These are phyloP conservation scores for Centropyge bicolor DNA, from an alignment of 2,797 vertebrate species.

Conservation along the genomic window DNA sequence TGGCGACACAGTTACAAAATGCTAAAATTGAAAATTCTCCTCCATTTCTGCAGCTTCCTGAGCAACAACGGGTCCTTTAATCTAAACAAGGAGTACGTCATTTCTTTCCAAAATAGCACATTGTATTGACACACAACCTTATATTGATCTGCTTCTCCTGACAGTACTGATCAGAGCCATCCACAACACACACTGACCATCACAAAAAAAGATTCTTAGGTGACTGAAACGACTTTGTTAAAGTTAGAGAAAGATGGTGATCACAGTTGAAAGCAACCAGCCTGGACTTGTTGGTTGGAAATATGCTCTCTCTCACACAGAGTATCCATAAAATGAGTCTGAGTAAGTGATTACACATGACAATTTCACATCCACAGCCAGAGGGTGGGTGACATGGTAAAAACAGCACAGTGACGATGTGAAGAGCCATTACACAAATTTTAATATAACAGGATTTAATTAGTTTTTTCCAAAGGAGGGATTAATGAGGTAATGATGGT, in stretches of 20 bases:
- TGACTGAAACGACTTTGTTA: not conserved
- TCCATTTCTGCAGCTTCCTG: not conserved
- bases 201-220: not conserved
- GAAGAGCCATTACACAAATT: not conserved
- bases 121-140: too few species aligned
- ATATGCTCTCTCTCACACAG: not conserved
- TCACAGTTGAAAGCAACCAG: not conserved
- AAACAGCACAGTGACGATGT: not conserved
- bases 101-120: not conserved
- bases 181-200: not conserved
- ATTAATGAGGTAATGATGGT: not conserved
- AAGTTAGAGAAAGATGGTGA: not conserved
- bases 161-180: not conserved
- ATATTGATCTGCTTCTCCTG: not conserved
- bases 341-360: not conserved
- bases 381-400: not conserved
- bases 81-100: not conserved
- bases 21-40: too few species aligned
- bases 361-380: constrained; percentile 13
- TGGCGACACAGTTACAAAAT: not conserved
- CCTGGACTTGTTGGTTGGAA: not conserved
- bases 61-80: not conserved
- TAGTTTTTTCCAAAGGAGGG: not conserved
- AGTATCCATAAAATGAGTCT: constrained; percentile 2
- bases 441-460: constrained; percentile 10